phyloP scores from a whole-genome alignment of 2,797 vertebrate species.

The Ciconia nigra region DNA sequence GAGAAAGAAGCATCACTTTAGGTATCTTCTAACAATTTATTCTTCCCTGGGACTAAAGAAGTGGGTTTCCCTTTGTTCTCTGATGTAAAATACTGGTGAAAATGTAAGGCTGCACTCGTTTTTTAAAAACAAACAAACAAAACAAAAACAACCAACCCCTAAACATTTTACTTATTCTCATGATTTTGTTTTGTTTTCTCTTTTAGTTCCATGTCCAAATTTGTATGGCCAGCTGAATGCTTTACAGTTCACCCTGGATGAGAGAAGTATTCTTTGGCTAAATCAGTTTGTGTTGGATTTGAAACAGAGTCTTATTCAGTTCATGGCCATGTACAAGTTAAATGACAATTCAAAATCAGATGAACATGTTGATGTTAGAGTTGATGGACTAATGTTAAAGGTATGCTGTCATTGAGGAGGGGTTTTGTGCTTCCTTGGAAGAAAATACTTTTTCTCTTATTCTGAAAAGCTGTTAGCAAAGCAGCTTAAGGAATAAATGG shows the following conservation, averaged over 20 bases:
- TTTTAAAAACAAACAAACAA: neutral
- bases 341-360: conserved; percentile 92
- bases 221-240: conserved; percentile 95
- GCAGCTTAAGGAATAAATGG: neutral
- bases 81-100: neutral
- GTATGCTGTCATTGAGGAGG: conserved; percentile 66
- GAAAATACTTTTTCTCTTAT: neutral
- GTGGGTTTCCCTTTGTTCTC: neutral
- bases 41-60: neutral
- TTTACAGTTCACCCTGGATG: conserved; percentile 93
- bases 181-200: conserved; percentile 19
- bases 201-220: conserved; percentile 92
- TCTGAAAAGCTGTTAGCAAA: neutral
- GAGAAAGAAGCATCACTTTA: neutral
- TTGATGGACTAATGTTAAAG: conserved; percentile 98
- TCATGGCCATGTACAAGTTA: conserved; percentile 97
- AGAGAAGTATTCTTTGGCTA: conserved; percentile 95
- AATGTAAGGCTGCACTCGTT: neutral
- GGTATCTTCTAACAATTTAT: neutral
- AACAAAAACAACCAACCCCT: neutral
- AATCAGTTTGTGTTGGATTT: conserved; percentile 95
- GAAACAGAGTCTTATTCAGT: conserved; percentile 94
- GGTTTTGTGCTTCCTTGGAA: neutral
- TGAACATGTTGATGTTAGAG: conserved; percentile 93
- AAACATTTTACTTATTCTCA: neutral